These are phyloP conservation scores for Propithecus deckenii DNA, from an alignment of 2,797 vertebrate species.

Conservation along the genomic window DNA sequence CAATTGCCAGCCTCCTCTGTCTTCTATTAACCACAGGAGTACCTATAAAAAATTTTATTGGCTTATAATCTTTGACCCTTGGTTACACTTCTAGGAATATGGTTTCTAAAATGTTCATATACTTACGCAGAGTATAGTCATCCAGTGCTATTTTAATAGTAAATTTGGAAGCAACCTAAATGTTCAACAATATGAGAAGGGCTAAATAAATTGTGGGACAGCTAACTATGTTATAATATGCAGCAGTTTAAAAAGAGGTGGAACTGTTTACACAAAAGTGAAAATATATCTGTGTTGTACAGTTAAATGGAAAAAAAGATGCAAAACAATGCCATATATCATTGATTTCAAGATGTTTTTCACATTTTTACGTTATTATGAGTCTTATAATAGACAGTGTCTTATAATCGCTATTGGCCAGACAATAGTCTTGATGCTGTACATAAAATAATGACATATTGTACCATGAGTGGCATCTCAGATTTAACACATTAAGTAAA, in stretches of 20 bases:
- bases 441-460: background rate
- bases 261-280: background rate
- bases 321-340: background rate
- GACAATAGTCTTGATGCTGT: background rate
- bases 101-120: background rate
- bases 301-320: background rate
- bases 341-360: conserved; percentile 9
- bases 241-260: background rate
- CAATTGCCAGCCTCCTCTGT: background rate
- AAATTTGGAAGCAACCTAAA: conserved; percentile 20
- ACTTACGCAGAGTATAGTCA: background rate
- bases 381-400: background rate
- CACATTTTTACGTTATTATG: background rate
- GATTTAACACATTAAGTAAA: background rate
- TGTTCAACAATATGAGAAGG: background rate
- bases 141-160: background rate
- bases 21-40: background rate
- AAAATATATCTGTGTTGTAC: background rate
- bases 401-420: background rate
- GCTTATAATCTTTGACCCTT: background rate
- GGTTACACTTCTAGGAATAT: background rate
- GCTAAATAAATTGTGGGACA: background rate
- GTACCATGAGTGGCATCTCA: background rate
- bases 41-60: background rate
- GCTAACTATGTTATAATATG: background rate